A percentile compares a stretch with the other conserved stretches of the same genome.
These are phyloP conservation scores for Psammodynastes pulverulentus DNA, from an alignment of 2,113 vertebrate genomes.

Conservation along the genomic window DNA sequence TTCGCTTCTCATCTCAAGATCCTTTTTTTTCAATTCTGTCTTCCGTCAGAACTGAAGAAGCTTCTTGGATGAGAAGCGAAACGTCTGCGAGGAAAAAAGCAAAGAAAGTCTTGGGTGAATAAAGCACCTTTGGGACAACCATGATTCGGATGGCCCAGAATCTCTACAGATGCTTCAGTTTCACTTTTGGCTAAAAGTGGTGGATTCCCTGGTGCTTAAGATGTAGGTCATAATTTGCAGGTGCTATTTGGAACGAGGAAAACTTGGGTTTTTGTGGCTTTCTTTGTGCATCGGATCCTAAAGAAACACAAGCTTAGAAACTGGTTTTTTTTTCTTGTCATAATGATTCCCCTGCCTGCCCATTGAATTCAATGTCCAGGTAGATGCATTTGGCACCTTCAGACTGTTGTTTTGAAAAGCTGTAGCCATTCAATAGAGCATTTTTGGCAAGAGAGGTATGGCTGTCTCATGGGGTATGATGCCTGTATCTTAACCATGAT, in stretches of 20 bases:
- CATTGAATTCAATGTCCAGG: background rate
- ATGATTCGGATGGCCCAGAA: background rate
- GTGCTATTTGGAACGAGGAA: background rate
- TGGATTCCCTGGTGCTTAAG: rapidly evolving
- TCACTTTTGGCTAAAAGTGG: background rate
- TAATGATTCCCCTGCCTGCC: background rate
- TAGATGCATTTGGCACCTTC: background rate
- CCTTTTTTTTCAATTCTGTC: background rate
- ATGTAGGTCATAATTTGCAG: rapidly evolving
- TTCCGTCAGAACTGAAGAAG: background rate
- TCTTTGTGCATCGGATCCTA: rapidly evolving
- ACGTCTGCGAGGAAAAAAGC: background rate
- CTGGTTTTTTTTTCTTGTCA: background rate
- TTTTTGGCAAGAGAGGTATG: background rate
- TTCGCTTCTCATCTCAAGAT: background rate
- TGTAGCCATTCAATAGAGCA: background rate
- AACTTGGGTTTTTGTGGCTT: background rate
- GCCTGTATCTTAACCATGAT: rapidly evolving
- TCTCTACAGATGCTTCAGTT: background rate
- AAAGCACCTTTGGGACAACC: no score
- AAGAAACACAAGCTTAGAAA: background rate
- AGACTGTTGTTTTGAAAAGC: background rate
- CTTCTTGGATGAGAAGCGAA: background rate
- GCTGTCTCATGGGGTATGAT: background rate
- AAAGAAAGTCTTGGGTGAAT: no score